These are phyloP conservation scores for Spinibarbus caldwelli DNA, from an alignment of 2,797 vertebrate genomes.

Conservation along the genomic window DNA sequence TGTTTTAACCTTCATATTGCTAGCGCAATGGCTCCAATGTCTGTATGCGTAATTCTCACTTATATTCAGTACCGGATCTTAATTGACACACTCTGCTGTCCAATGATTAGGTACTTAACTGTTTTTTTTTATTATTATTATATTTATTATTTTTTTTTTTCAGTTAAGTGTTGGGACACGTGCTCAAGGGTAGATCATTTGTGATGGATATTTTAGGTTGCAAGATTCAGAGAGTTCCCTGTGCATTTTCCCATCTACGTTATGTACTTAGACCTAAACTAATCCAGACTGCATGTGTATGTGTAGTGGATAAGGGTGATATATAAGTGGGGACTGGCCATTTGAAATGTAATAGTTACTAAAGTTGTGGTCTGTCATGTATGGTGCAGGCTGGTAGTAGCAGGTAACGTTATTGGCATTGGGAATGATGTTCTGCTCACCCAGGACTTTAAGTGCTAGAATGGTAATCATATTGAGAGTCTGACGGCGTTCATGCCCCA, in stretches of 20 bases:
- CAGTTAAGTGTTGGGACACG: conserved; percentile 49
- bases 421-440: conserved; percentile 94
- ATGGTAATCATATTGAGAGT: conserved; percentile 96
- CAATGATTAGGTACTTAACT: conserved; percentile 40
- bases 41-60: conserved; percentile 44
- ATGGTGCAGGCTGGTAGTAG: conserved; percentile 95
- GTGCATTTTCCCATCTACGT: neutral
- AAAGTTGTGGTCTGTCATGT: conserved; percentile 88
- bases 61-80: conserved; percentile 38
- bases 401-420: conserved; percentile 92
- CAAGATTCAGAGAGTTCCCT: conserved; percentile 34
- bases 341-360: conserved; percentile 89
- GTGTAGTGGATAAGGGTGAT: conserved; percentile 88
- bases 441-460: conserved; percentile 92
- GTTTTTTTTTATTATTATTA: too few species aligned
- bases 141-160: neutral
- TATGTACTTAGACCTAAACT: conserved; percentile 71
- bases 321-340: conserved; percentile 85
- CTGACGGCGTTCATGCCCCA: conserved; percentile 90
- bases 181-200: conserved; percentile 42
- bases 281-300: conserved; percentile 84
- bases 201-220: conserved; percentile 50
- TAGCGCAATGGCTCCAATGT: too few species aligned
- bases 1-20: conserved; percentile 16
- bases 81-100: conserved; percentile 12